A percentile compares a stretch with the other conserved stretches of the same genome.
phyloP scores from a whole-genome alignment of 2,113 vertebrate genomes.

The Oncorhynchus kisutch region DNA sequence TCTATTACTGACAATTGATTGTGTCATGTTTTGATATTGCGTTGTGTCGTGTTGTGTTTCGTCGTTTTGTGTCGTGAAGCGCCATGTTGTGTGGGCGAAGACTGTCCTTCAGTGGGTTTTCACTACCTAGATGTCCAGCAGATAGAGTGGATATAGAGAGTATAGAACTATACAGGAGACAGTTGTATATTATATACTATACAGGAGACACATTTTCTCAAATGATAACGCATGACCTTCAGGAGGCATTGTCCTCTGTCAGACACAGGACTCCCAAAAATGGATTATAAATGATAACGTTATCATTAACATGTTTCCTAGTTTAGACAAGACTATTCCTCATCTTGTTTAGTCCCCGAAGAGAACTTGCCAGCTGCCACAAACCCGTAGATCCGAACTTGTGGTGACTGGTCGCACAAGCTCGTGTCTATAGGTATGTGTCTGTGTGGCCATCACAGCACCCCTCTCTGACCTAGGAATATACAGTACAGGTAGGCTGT shows the following conservation, averaged over 20 bases:
- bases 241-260: background rate
- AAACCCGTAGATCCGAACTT: conserved; percentile 99
- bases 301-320: background rate
- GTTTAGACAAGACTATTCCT: background rate
- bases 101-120: background rate
- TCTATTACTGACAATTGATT: background rate
- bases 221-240: background rate
- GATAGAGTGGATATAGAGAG: background rate
- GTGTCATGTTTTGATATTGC: too few relatives aligned
- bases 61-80: background rate
- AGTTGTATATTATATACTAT: background rate
- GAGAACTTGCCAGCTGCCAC: conserved; percentile 82
- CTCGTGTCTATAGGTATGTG: conserved; percentile 99
- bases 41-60: background rate
- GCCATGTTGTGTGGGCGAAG: background rate
- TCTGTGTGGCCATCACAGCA: conserved; percentile 79
- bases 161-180: background rate
- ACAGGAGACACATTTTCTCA: background rate
- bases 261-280: background rate
- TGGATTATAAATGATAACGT: background rate
- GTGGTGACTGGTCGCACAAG: conserved; percentile 93
- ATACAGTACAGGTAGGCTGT: background rate
- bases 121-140: too few relatives aligned
- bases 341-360: background rate
- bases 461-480: conserved; percentile 19